Evolutionary conservation across 2,797 vertebrate species (phyloP).

Genomic region (Arvicola amphibius): DNA sequence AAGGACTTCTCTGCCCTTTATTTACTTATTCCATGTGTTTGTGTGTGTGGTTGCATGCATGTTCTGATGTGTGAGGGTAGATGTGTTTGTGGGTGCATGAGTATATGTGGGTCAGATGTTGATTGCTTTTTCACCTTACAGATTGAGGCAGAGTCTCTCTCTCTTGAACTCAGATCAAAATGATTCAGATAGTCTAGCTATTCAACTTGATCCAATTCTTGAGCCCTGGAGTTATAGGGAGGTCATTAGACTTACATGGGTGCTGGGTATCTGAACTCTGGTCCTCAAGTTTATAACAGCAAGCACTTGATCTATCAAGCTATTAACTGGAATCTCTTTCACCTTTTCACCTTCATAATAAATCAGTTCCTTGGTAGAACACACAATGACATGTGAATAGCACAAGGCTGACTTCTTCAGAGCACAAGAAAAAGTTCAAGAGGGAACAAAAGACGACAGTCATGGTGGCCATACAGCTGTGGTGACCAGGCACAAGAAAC

Average conservation of each 20-base stretch:
- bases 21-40: background rate
- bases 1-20: background rate
- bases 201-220: background rate
- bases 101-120: background rate
- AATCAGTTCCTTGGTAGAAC: background rate
- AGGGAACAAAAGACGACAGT: background rate
- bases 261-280: background rate
- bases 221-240: background rate
- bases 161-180: background rate
- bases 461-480: too few relatives aligned
- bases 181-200: background rate
- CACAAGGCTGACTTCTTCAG: background rate
- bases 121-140: background rate
- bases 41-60: background rate
- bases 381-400: background rate
- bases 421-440: background rate
- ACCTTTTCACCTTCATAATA: conserved; percentile 29
- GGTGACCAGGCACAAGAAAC: background rate
- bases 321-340: too few relatives aligned
- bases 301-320: background rate
- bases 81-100: background rate
- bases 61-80: background rate
- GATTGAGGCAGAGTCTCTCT: background rate
- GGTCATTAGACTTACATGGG: background rate
- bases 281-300: background rate